Evolutionary conservation across 2,888 invertebrate species (phyloP).

Genomic region (Hydrotaea diabolus): DNA sequence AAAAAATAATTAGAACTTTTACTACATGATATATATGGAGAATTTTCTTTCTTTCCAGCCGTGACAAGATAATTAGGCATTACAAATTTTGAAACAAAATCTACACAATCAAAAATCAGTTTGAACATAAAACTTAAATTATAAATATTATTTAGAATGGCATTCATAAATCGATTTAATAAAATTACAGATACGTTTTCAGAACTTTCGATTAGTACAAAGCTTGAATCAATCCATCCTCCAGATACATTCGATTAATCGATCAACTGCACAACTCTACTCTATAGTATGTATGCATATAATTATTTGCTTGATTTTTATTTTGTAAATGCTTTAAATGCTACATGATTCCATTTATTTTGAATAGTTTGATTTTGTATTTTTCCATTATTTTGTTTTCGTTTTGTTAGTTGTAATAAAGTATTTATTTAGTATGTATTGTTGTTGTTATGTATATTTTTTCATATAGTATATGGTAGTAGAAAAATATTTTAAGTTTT

Average conservation of each 20-base stretch:
- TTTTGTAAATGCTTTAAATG: neutral
- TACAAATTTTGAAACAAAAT: too few relatives aligned
- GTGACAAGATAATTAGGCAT: too few relatives aligned
- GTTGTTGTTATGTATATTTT: neutral
- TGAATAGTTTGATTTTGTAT: conserved; percentile 10
- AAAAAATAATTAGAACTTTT: too few relatives aligned
- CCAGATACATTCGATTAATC: neutral
- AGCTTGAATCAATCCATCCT: too few relatives aligned
- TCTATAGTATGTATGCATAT: neutral
- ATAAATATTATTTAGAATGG: neutral
- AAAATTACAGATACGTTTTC: neutral
- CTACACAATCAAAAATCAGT: neutral
- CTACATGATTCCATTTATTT: conserved; percentile 6
- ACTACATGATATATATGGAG: too few relatives aligned
- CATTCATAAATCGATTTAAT: neutral
- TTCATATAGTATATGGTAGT: conserved; percentile 10
- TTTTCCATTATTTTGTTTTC: neutral
- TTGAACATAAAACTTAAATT: neutral
- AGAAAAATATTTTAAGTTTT: conserved; percentile 30
- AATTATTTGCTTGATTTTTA: neutral
- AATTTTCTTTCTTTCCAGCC: too few relatives aligned
- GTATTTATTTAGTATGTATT: neutral
- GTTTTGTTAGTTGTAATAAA: conserved; percentile 3
- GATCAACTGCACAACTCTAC: conserved; percentile 2
- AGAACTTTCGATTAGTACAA: neutral